Evolutionary conservation across 64 coral and sea anemone species (phyloP).

Genomic region (Actinia tenebrosa): DNA sequence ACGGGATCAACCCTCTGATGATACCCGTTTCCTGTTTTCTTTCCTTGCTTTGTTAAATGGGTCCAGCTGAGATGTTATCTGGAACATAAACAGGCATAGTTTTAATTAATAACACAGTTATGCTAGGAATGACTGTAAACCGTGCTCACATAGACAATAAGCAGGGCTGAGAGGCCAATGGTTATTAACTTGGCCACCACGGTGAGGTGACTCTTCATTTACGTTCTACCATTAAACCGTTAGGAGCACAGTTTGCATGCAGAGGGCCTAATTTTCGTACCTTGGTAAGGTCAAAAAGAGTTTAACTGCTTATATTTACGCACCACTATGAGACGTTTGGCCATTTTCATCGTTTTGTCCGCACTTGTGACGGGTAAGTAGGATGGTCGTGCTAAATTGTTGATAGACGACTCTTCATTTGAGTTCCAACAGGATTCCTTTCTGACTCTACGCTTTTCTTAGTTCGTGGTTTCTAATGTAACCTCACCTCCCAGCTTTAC

Average conservation of each 20-base stretch:
- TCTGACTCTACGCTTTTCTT: no score
- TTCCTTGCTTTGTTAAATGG: constrained; percentile 13
- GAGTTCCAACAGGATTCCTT: no score
- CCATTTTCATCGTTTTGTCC: neutral
- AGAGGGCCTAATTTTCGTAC: neutral
- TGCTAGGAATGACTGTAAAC: constrained; percentile 2
- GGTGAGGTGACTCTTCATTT: neutral
- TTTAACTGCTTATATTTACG: neutral
- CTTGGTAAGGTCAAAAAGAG: neutral
- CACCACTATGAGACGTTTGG: neutral
- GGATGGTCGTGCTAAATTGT: neutral
- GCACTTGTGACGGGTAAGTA: neutral
- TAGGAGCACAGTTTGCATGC: constrained; percentile 3
- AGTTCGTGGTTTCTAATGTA: neutral
- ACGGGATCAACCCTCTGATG: constrained; percentile 4
- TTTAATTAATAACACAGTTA: constrained; percentile 19
- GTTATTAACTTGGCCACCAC: neutral
- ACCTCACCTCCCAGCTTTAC: neutral
- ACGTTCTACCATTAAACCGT: constrained; percentile 5
- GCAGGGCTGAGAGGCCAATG: neutral
- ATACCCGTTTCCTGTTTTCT: constrained; percentile 4
- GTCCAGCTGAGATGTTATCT: constrained; percentile 24
- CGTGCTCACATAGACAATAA: neutral
- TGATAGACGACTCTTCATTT: neutral
- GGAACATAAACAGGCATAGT: constrained; percentile 11